Base-by-base conservation (phyloP, 2,113 vertebrate genomes). In the Copsychus sechellarum region DNA sequence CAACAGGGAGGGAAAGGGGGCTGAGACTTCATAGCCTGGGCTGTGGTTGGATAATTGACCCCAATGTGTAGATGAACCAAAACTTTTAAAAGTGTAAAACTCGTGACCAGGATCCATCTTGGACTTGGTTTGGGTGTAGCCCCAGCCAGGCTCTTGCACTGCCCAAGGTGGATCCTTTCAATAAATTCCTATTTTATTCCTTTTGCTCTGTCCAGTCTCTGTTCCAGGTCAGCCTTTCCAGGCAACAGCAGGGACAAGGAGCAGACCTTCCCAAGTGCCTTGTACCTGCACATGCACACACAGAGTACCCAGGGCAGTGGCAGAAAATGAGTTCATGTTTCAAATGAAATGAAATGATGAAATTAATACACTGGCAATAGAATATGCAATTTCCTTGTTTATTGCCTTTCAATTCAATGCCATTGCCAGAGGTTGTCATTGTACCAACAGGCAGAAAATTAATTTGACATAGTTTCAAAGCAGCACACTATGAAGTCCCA, bases 371-470 rank as follows among this genome's bases (percentile, higher is more conserved):
- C n/a, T 11, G 38, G 88, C 86, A 88, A 50, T 23, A 71, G 80
- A 97, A 95, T 74, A 61, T 50, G 60, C 73, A 40, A 76, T 94
- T 93, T 60, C 58, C 65, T 61, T 92, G 90, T 94, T 92, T 92
- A 88, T 86, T 91, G 83, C 84, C 86, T 94, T 70, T 77, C 90
- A 28, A 92, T 40, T 42, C 90, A 50, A 82, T 34, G 66, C 86
- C 87, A n/a, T 86, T 2, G 48, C 92, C 88, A 91, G 92, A 86
- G 92, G 80, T 79, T 94, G 69, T 81, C 83, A 66, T 76, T 81
- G 89, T 47, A 91, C 77, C 79, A 92, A 81, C 28, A 26, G 51
- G 57, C 76, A 87, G 72, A 91, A 92, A 94, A 97, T 87, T 89
- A 79, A 93, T 88, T 74, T 67, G 58, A 45, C 29, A 50, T 76